A percentile compares a stretch with the other conserved stretches of the same genome.
Evolutionary conservation across 2,797 vertebrate genomes (phyloP).

Genomic region (Ptychadena robeensis): DNA sequence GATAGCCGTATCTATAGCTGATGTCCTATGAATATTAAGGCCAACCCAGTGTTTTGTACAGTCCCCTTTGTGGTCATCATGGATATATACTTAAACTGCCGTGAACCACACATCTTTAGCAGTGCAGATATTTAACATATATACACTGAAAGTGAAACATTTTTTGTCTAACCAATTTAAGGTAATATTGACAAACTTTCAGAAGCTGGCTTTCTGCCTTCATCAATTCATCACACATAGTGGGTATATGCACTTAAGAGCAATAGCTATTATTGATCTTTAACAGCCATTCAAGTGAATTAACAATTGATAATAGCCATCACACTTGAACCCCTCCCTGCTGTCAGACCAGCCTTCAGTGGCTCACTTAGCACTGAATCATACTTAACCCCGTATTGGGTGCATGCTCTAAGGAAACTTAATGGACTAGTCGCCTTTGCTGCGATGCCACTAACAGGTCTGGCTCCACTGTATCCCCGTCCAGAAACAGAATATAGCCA

Average conservation of each 20-base stretch:
- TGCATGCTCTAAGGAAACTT: neutral
- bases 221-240: constrained; percentile 57
- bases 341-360: constrained; percentile 37
- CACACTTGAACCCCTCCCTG: constrained; percentile 48
- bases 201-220: constrained; percentile 50
- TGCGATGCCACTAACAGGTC: neutral
- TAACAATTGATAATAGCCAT: constrained; percentile 60
- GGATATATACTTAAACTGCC: constrained; percentile 1
- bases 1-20: neutral
- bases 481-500: constrained; percentile 1
- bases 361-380: constrained; percentile 2
- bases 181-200: constrained; percentile 58
- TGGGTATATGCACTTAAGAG: constrained; percentile 58
- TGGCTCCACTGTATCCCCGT: neutral
- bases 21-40: neutral
- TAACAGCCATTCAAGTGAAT: constrained; percentile 58
- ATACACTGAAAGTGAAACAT: constrained; percentile 30
- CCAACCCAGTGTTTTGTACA: neutral
- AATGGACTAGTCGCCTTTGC: neutral
- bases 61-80: neutral
- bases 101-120: neutral
- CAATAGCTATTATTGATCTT: constrained; percentile 58
- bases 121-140: constrained; percentile 11
- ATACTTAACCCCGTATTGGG: constrained; percentile 35
- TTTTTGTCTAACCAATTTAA: constrained; percentile 53